phyloP scores from a whole-genome alignment of 1,140 invertebrate genomes.

The Oryzaephilus surinamensis region DNA sequence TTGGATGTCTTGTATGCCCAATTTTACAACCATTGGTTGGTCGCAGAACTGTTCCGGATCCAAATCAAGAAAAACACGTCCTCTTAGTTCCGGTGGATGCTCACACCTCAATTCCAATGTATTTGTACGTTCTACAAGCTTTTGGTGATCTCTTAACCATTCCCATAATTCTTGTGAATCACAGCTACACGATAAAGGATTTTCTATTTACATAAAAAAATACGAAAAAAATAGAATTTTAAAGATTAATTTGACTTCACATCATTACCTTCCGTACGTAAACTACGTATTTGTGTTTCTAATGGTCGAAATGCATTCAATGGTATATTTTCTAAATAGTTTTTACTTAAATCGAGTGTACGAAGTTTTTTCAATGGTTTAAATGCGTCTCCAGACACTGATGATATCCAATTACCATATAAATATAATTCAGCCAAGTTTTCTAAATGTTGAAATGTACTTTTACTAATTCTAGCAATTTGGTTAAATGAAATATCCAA shows the following conservation, averaged over 20 bases:
- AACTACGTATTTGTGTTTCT: constrained; percentile 67
- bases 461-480: constrained; percentile 62
- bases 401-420: constrained; percentile 71
- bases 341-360: constrained; percentile 71
- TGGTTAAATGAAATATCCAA: constrained; percentile 78
- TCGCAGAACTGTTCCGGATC: constrained; percentile 73
- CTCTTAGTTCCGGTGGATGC: constrained; percentile 63
- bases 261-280: constrained; percentile 62
- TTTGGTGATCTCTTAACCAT: constrained; percentile 78
- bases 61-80: constrained; percentile 62
- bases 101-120: constrained; percentile 57
- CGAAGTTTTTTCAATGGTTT: constrained; percentile 65
- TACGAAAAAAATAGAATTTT: background rate
- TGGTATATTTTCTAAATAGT: constrained; percentile 72
- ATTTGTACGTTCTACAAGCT: constrained; percentile 44
- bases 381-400: constrained; percentile 68
- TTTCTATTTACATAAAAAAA: constrained; percentile 49
- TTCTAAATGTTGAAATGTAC: constrained; percentile 61
- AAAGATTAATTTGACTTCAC: background rate
- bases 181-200: constrained; percentile 72
- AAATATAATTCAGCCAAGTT: constrained; percentile 67
- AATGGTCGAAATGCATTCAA: constrained; percentile 62
- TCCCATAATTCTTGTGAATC: constrained; percentile 78
- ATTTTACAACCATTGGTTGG: constrained; percentile 63
- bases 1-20: constrained; percentile 79